phyloP scores from a whole-genome alignment of 2,797 vertebrate species.

The Chrysocyon brachyurus region DNA sequence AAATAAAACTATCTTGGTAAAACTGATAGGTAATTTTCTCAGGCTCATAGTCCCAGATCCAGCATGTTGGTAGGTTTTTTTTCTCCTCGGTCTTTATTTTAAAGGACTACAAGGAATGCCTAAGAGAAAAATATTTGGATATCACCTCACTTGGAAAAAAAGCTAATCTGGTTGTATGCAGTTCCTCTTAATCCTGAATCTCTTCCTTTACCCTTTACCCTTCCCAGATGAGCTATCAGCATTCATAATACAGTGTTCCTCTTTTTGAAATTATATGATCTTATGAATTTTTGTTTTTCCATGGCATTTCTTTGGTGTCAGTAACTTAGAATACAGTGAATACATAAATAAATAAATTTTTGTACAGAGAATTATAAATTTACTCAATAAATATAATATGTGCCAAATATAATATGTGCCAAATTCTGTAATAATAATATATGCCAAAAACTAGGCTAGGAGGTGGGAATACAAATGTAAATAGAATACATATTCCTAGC shows the following conservation, averaged over 20 bases:
- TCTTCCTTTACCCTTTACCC: background rate
- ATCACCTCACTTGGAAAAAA: background rate
- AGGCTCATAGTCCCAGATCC: background rate
- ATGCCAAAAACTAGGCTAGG: background rate
- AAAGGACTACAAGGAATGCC: background rate
- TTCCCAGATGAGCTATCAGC: background rate
- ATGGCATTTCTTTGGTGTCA: background rate
- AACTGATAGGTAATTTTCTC: background rate
- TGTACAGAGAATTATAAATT: background rate
- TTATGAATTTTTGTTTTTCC: background rate
- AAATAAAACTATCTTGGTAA: constrained; percentile 48
- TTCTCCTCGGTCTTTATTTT: background rate
- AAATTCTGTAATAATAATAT: background rate
- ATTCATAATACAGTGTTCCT: background rate
- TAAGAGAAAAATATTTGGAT: background rate
- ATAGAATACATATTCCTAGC: background rate
- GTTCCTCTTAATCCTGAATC: background rate
- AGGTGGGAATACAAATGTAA: background rate
- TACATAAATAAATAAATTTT: background rate
- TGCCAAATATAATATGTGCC: background rate
- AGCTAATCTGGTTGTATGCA: background rate
- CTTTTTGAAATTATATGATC: background rate
- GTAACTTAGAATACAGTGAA: background rate
- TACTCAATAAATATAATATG: background rate
- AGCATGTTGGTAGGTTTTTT: background rate